Base-by-base conservation (phyloP, 2,797 vertebrate species). In the Chaetodon trifasciatus region DNA sequence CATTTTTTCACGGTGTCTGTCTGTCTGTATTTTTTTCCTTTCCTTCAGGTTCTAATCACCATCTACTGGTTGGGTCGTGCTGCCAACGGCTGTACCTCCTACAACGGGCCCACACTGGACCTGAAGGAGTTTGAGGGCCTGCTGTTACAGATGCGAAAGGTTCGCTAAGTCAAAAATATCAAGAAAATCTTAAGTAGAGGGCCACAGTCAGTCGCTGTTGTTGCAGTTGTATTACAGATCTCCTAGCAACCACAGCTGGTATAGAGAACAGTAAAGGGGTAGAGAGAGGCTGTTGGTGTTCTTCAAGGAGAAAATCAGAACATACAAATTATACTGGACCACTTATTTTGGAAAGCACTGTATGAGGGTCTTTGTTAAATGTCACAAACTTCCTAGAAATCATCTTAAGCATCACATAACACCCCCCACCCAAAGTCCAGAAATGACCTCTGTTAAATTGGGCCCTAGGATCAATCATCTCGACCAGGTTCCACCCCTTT, bases 61-160 rank as follows among this genome's bases (percentile, higher is more conserved):
- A 95, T 99, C 87, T 99, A 99, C 92, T 99, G 98, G 98, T 94
- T 99, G 92, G 98, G 98, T 67, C 97, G 97, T 84, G 96, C 96
- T 42, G 97, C 97, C 82, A 99, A 98, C 90, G 94, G 95, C 95
- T 98, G 96, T 70, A 91, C 96, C 0, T 96, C 96, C 8, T 99
- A 98, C 73, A 98, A 94, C 60, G 98, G 98, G 87, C 96, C 97
- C 40, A 97, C 97, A 0, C 95, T 99, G 94, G 97, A 98, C 93
- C 95, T 99, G 91, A 98, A 96, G 84, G 97, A 98, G 91, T 99
- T 99, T 77, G 97, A 99, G 91, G 97, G 96, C 77, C 95, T 99
- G 90, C 94, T 98, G 92, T 96, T 96, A 91, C 98, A 98, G 93
- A 97, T 99, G 97, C 96, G 96, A 97, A 99, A 98, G 98, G 98